Percentiles rank a stretch among this genome's conserved stretches.
Evolutionary conservation across 2,888 invertebrate species (phyloP).

Genomic region (Nephrotoma guestfalica): DNA sequence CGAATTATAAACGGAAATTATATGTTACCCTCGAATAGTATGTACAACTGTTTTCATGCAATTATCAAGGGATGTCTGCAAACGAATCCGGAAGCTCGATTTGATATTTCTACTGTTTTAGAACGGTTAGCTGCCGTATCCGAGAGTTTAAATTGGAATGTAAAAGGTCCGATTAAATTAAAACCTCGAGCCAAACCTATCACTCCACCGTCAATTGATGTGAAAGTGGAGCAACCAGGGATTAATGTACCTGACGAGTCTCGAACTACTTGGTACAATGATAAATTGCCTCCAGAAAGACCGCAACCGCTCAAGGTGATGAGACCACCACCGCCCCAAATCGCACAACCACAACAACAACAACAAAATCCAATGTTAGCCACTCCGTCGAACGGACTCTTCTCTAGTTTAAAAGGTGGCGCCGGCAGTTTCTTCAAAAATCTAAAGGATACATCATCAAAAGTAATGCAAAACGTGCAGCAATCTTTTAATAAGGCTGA

Average conservation of each 20-base stretch:
- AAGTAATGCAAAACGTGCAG: slow-evolving; percentile 94
- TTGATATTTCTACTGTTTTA: slow-evolving; percentile 62
- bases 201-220: neutral
- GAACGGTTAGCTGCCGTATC: slow-evolving; percentile 81
- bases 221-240: neutral
- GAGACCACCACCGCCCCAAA: neutral
- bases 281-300: neutral
- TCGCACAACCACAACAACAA: neutral
- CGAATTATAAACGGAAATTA: slow-evolving; percentile 95
- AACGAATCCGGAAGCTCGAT: slow-evolving; percentile 68
- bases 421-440: slow-evolving; percentile 88
- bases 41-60: slow-evolving; percentile 74
- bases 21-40: slow-evolving; percentile 64
- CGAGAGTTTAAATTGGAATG: slow-evolving; percentile 67
- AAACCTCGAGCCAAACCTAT: slow-evolving; percentile 18
- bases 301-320: slow-evolving; percentile 9
- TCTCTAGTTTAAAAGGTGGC: slow-evolving; percentile 80
- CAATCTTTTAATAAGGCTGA: slow-evolving; percentile 79
- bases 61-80: slow-evolving; percentile 74
- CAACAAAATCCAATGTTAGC: neutral
- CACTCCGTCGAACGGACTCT: slow-evolving; percentile 33
- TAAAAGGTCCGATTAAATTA: slow-evolving; percentile 61
- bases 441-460: slow-evolving; percentile 87
- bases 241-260: neutral
- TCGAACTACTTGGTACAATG: neutral